Evolutionary conservation across 1,140 invertebrate genomes (phyloP).

Genomic region (Oryctes rhinoceros): DNA sequence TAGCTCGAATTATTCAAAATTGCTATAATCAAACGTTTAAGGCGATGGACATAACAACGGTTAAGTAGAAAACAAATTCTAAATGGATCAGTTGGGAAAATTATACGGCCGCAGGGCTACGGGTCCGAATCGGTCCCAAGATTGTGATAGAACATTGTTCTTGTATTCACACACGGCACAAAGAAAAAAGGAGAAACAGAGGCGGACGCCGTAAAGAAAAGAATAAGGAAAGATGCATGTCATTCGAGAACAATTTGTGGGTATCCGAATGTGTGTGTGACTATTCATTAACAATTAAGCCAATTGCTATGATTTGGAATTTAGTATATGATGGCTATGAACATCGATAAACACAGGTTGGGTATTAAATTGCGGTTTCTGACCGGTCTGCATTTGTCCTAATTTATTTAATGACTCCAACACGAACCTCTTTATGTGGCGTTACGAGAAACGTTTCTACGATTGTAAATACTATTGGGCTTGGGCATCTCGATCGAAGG

Average conservation of each 20-base stretch:
- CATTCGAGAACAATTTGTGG: conserved; percentile 52
- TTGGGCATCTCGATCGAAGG: too few species aligned
- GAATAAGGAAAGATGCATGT: conserved; percentile 52
- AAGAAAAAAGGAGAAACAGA: conserved; percentile 42
- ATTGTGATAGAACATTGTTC: conserved; percentile 28
- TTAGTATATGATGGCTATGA: conserved; percentile 38
- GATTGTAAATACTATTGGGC: neutral
- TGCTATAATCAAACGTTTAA: conserved; percentile 56
- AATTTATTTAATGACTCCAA: conserved; percentile 39
- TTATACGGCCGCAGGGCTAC: conserved; percentile 48
- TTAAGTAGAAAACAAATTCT: conserved; percentile 55
- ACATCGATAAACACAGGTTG: conserved; percentile 38
- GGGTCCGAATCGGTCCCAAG: conserved; percentile 34
- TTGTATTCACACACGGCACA: conserved; percentile 25
- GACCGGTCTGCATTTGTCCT: conserved; percentile 7
- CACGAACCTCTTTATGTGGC: conserved; percentile 44
- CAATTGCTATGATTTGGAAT: conserved; percentile 54
- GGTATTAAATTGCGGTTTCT: conserved; percentile 34
- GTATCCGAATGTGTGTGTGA: conserved; percentile 43
- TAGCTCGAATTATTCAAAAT: conserved; percentile 56
- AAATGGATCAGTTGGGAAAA: conserved; percentile 52
- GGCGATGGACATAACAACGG: conserved; percentile 52
- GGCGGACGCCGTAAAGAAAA: conserved; percentile 29
- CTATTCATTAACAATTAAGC: conserved; percentile 57
- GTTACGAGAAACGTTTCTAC: neutral